A percentile compares a stretch with the other conserved stretches of the same genome.
phyloP scores from a whole-genome alignment of 1,140 invertebrate genomes.

The Drosophila yakuba region DNA sequence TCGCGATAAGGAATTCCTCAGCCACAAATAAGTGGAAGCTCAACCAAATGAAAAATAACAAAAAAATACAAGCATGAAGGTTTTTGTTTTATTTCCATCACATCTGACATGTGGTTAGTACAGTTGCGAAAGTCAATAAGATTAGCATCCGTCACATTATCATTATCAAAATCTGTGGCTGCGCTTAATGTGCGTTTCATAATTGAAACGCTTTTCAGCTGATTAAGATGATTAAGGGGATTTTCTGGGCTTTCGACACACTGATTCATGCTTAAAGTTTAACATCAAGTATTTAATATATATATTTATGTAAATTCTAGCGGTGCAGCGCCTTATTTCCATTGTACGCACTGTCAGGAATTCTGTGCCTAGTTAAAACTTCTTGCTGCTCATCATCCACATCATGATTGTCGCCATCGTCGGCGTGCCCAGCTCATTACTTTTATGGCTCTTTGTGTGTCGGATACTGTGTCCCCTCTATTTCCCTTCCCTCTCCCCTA shows the following conservation, averaged over 20 bases:
- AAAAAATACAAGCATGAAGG: no score
- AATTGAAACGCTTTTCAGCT: not conserved
- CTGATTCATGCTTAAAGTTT: not conserved
- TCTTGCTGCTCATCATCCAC: conserved; percentile 40
- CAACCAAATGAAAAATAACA: no score
- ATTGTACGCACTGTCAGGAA: conserved; percentile 12
- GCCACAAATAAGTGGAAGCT: conserved; percentile 24
- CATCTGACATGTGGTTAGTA: conserved; percentile 21
- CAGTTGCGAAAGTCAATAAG: conserved; percentile 44
- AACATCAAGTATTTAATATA: not conserved
- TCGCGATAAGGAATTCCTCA: conserved; percentile 26
- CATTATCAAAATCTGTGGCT: conserved; percentile 6
- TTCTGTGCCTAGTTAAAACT: not conserved
- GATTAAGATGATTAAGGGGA: not conserved
- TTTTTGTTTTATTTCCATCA: not conserved
- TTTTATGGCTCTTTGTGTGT: conserved; percentile 70
- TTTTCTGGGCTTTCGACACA: no score
- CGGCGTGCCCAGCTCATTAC: conserved; percentile 77
- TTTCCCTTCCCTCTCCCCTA: conserved; percentile 4
- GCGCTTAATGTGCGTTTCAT: not conserved
- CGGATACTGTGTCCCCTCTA: conserved; percentile 1
- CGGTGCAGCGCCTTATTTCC: not conserved
- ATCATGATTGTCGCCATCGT: conserved; percentile 78
- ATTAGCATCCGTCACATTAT: conserved; percentile 19
- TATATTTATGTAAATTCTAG: not conserved